These are phyloP conservation scores for Caenorhabditis briggsae DNA, from an alignment of 1,140 invertebrate species.

Conservation along the genomic window DNA sequence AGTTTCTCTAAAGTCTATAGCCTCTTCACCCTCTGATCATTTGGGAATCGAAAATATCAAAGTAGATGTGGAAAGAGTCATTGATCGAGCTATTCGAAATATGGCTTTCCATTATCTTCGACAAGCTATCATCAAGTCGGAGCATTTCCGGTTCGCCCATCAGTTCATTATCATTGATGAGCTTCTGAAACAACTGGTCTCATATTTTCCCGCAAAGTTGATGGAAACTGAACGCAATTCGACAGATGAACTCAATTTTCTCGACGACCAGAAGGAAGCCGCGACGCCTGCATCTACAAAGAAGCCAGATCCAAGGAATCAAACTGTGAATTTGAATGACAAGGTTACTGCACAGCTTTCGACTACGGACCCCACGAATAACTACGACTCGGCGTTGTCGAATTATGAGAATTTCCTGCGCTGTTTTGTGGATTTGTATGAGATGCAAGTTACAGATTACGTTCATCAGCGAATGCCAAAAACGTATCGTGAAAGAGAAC, in stretches of 20 bases:
- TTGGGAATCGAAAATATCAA: slow-evolving; percentile 51
- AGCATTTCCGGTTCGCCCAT: not conserved
- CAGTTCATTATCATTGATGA: slow-evolving; percentile 51
- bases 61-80: slow-evolving; percentile 57
- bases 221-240: slow-evolving; percentile 57
- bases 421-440: slow-evolving; percentile 27
- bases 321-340: not conserved
- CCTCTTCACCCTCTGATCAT: slow-evolving; percentile 54
- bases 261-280: slow-evolving; percentile 36
- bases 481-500: slow-evolving; percentile 16
- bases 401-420: slow-evolving; percentile 29
- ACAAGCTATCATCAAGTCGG: slow-evolving; percentile 41
- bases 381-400: not conserved
- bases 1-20: slow-evolving; percentile 50
- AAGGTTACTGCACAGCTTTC: slow-evolving; percentile 18
- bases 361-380: not conserved
- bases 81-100: slow-evolving; percentile 57
- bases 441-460: slow-evolving; percentile 41
- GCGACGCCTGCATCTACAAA: not conserved
- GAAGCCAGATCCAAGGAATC: slow-evolving; percentile 23
- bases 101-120: slow-evolving; percentile 50
- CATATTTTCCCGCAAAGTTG: slow-evolving; percentile 57
- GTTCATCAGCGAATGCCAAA: not conserved
- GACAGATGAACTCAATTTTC: slow-evolving; percentile 45
- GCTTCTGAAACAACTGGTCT: slow-evolving; percentile 53